Evolutionary conservation across 2,888 invertebrate genomes (phyloP).

Genomic region (Polydrusus pterygomalis): DNA sequence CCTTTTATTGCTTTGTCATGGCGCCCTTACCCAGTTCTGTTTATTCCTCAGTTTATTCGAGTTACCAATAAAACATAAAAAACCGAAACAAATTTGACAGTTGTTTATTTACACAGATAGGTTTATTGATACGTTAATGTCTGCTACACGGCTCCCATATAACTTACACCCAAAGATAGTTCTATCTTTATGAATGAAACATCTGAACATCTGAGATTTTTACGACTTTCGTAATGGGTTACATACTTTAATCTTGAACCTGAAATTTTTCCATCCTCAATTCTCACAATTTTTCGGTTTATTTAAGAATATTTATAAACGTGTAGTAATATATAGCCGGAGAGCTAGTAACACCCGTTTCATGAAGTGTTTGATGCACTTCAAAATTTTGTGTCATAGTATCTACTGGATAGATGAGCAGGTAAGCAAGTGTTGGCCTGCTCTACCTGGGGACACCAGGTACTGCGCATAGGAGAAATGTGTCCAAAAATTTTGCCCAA

Average conservation of each 20-base stretch:
- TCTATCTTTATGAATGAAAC: conserved; percentile 28
- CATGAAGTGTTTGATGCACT: too few species aligned
- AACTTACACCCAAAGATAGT: conserved; percentile 2
- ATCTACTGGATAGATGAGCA: too few species aligned
- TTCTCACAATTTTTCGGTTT: conserved; percentile 39
- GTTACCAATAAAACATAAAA: conserved; percentile 30
- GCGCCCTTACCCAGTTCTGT: conserved; percentile 16
- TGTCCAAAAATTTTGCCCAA: too few species aligned
- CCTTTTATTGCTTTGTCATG: conserved; percentile 26
- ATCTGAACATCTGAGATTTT: conserved; percentile 28
- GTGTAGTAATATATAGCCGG: too few species aligned
- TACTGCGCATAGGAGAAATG: too few species aligned
- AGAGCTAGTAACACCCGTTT: too few species aligned
- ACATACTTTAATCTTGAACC: conserved; percentile 34
- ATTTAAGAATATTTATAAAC: conserved; percentile 15
- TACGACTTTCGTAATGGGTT: conserved; percentile 26
- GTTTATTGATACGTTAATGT: conserved; percentile 30
- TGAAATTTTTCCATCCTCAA: conserved; percentile 29
- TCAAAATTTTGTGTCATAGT: too few species aligned
- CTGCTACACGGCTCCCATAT: conserved; percentile 21
- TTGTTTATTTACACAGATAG: conserved; percentile 29
- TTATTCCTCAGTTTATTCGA: conserved; percentile 31
- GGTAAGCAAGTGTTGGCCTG: too few species aligned
- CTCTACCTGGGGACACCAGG: too few species aligned
- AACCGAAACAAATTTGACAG: conserved; percentile 31